phyloP scores from a whole-genome alignment of 2,113 vertebrate genomes.

The Epinephelus moara region DNA sequence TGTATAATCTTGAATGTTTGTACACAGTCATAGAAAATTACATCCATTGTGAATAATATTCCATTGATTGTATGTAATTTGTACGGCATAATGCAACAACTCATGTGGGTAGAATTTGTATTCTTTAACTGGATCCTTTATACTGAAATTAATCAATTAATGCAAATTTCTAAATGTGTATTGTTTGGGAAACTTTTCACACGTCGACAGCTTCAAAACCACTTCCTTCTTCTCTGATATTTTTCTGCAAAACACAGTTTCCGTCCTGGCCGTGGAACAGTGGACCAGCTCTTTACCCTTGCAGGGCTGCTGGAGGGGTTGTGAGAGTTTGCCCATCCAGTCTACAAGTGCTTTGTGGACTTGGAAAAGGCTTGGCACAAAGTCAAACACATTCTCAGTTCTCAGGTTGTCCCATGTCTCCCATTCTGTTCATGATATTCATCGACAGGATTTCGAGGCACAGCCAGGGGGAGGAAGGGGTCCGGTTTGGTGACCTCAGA shows the following conservation, averaged over 20 bases:
- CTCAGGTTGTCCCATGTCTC: no score
- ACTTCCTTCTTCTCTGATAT: neutral
- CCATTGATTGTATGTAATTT: conserved; percentile 11
- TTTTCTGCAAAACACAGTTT: neutral
- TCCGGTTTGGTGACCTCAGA: no score
- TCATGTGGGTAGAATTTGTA: neutral
- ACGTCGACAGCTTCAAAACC: neutral
- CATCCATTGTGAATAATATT: neutral
- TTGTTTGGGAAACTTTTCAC: neutral
- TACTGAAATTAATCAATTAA: neutral
- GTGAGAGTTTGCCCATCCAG: no score
- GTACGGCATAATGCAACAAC: neutral
- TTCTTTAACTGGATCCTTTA: neutral
- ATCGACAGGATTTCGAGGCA: no score
- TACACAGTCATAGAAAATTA: neutral
- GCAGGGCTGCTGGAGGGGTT: no score
- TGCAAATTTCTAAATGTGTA: neutral
- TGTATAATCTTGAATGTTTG: neutral
- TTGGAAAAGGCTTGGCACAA: no score
- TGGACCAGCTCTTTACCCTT: no score
- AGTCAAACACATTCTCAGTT: no score
- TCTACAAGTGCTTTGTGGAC: no score
- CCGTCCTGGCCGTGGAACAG: no score
- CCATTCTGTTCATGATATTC: no score
- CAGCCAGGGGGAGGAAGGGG: no score